These are phyloP conservation scores for Scaptomyza graminum DNA, from an alignment of 1,140 invertebrate genomes.

Conservation along the genomic window DNA sequence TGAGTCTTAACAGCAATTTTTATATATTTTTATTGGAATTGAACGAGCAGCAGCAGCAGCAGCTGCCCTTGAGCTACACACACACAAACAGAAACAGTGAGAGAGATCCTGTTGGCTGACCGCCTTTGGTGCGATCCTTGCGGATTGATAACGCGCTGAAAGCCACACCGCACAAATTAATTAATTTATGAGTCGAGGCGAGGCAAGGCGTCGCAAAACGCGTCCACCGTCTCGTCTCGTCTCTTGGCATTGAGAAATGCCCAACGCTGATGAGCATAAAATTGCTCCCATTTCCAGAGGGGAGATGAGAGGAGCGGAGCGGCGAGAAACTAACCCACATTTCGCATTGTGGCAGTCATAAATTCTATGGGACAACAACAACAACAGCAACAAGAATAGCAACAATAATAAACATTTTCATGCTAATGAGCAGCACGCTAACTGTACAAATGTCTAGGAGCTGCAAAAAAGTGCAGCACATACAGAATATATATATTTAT, in stretches of 20 bases:
- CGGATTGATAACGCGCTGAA: slow-evolving; percentile 78
- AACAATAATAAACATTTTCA: slow-evolving; percentile 62
- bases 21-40: slow-evolving; percentile 36
- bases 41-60: slow-evolving; percentile 21
- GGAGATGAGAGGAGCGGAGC: not conserved
- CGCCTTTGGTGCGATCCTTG: slow-evolving; percentile 22
- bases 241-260: slow-evolving; percentile 70
- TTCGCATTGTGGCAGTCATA: slow-evolving; percentile 73
- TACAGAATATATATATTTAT: too few relatives aligned
- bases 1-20: slow-evolving; percentile 78
- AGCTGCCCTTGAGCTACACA: slow-evolving; percentile 68
- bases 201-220: not conserved
- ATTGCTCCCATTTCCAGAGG: slow-evolving; percentile 54
- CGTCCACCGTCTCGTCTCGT: slow-evolving; percentile 18
- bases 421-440: slow-evolving; percentile 81
- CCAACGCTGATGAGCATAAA: slow-evolving; percentile 74
- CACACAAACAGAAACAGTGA: not conserved
- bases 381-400: slow-evolving; percentile 13
- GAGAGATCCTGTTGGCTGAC: slow-evolving; percentile 12
- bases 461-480: slow-evolving; percentile 34
- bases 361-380: slow-evolving; percentile 52
- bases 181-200: slow-evolving; percentile 69
- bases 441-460: slow-evolving; percentile 65
- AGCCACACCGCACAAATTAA: slow-evolving; percentile 80
- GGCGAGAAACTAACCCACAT: slow-evolving; percentile 66